Percentiles rank a stretch among this genome's conserved stretches.
phyloP scores from a whole-genome alignment of 2,888 invertebrate genomes.

The Eupithecia inturbata region DNA sequence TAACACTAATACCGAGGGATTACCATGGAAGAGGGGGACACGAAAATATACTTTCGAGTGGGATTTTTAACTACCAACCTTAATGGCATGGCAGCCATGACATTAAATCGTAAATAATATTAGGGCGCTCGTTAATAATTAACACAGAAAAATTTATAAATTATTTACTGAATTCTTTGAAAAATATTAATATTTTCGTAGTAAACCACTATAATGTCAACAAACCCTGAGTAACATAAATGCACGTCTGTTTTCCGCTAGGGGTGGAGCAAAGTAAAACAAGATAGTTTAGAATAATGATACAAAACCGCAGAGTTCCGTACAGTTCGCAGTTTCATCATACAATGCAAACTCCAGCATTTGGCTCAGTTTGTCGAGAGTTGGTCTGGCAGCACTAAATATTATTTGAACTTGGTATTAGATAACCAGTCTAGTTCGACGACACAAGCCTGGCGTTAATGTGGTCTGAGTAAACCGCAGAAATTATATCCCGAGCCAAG shows the following conservation, averaged over 20 bases:
- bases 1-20: slow-evolving; percentile 34
- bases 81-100: slow-evolving; percentile 52
- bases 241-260: slow-evolving; percentile 7
- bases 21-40: slow-evolving; percentile 34
- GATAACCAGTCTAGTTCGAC: slow-evolving; percentile 27
- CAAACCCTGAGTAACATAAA: background rate
- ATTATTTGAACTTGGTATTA: slow-evolving; percentile 6
- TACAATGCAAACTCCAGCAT: background rate
- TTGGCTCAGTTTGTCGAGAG: background rate
- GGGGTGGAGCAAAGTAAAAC: background rate
- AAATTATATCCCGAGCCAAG: slow-evolving; percentile 28
- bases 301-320: slow-evolving; percentile 9
- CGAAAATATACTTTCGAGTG: slow-evolving; percentile 28
- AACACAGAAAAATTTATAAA: slow-evolving; percentile 30
- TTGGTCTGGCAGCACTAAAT: background rate
- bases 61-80: slow-evolving; percentile 50
- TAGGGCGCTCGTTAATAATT: slow-evolving; percentile 39
- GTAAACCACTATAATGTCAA: background rate
- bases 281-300: background rate
- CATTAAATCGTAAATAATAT: slow-evolving; percentile 53
- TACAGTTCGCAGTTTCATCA: background rate
- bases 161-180: background rate
- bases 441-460: slow-evolving; percentile 25
- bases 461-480: slow-evolving; percentile 32
- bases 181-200: background rate